Evolutionary conservation across 2,113 vertebrate species (phyloP).

Genomic region (Varanus salvator): DNA sequence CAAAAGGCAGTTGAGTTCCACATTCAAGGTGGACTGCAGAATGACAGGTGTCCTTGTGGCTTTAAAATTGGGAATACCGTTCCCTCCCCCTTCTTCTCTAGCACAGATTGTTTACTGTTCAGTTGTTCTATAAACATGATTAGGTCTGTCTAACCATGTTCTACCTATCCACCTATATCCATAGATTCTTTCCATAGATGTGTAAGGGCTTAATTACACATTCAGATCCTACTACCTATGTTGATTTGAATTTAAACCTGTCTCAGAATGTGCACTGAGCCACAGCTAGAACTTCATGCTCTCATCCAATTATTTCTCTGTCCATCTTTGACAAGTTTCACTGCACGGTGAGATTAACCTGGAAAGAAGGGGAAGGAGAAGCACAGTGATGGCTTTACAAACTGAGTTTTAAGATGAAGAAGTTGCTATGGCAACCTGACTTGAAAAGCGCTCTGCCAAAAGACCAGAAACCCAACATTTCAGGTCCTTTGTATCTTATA

Average conservation of each 20-base stretch:
- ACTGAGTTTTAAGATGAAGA: neutral
- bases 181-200: neutral
- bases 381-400: conserved; percentile 10
- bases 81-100: neutral
- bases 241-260: neutral
- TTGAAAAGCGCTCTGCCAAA: neutral
- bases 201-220: neutral
- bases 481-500: conserved; percentile 1
- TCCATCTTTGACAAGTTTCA: neutral
- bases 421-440: conserved; percentile 18
- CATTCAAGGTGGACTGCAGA: neutral
- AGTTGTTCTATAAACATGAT: neutral
- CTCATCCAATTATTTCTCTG: neutral
- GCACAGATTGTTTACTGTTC: neutral
- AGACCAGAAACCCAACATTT: neutral
- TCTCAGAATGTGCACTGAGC: neutral
- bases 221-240: neutral
- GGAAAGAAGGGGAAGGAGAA: neutral
- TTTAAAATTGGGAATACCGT: neutral
- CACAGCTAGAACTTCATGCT: neutral
- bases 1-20: fast-evolving
- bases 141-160: neutral
- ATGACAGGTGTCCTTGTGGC: neutral
- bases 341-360: neutral
- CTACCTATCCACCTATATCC: neutral